Evolutionary conservation across 2,797 vertebrate genomes (phyloP), one percentile per base, ranked within the genome.

Genomic region (Pantherophis vulpinus): DNA sequence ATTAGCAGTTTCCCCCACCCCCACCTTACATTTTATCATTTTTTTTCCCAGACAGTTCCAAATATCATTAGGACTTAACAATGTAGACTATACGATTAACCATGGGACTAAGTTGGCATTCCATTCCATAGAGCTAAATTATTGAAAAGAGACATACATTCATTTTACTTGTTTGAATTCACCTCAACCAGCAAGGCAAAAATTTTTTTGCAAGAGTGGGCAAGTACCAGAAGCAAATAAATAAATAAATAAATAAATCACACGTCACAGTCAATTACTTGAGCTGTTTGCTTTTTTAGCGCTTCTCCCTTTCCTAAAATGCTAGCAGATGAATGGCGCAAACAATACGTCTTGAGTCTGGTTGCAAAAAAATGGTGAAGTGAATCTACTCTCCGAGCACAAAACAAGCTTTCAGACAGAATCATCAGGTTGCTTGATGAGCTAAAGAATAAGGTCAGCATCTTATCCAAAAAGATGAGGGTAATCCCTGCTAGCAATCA

Each of bases 211-310:
- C 27, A 59, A 10, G n/a, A 18, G 51, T 47, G 83, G 12, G 37
- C 10, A 23, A 60, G 2, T 37, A 20, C 27, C 74, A 60, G 54
- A 70, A 90, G 29, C 20, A 74, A 59, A 86, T 63, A n/a, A 18
- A 86, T 63, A n/a, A 18, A 86, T 63, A n/a, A 18, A 59, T 61
- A 23, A 25, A n/a, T 8, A 86, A 88, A 90, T 59, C 66, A 61
- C 58, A 32, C 47, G 32, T 56, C 51, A 32, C 23, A 91, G 61
- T 91, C 66, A 89, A 63, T 86, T 93, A 83, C 63, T 32, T 56
- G n/a, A 93, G 47, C 58, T 83, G 47, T 91, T 88, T 88, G 58
- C 11, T 89, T 89, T 83, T 63, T 93, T 89, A 93, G 11, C 14
- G 37, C 25, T 91, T 56, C 16, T 61, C 63, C 86, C 79, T 37